Evolutionary conservation across 2,113 vertebrate genomes (phyloP), one percentile per base, ranked within the genome.

Genomic region (Sinocyclocheilus anophthalmus): DNA sequence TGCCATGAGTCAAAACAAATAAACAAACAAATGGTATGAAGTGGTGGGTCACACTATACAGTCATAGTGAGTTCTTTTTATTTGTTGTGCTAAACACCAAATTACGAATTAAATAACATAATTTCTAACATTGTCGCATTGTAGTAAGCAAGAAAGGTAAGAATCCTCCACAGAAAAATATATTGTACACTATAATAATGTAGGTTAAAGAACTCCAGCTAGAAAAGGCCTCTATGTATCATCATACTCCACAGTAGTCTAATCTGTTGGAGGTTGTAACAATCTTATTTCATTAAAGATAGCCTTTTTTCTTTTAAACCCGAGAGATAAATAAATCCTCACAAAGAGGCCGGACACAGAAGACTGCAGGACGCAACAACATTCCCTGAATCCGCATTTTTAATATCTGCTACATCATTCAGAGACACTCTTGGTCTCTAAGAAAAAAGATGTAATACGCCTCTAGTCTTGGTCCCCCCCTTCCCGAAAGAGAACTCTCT

Each of bases 321-420:
- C 88, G 85, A 85, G 73, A 85, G 59, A 85, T 84, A 85, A 87
- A 86, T 84, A 85, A 81, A 75, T 88, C 61, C 81, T 90, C 83
- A 63, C 85, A 24, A 83, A 77, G 79, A 77, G 79, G 37, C 48
- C 48, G n/a, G n/a, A 10, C 72, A 83, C 50, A 80, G 81, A n/a
- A n/a, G 72, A 63, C 79, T 72, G 85, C 16, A 24, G 73, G 79
- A 73, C n/a, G 50, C 72, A n/a, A n/a, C n/a, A n/a, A n/a, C n/a
- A n/a, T n/a, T n/a, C n/a, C n/a, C n/a, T n/a, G n/a, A n/a, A n/a
- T n/a, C n/a, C n/a, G n/a, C n/a, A n/a, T n/a, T 48, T 12, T 87
- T 87, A 84, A 84, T 72, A 70, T 72, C 88, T 89, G 85, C 84
- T 88, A n/a, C n/a, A n/a, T 85, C 63, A 55, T 65, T 88, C 59